Base-by-base conservation (phyloP, 2,113 vertebrate species). In the Lepidiolamprologus cunningtoni region DNA sequence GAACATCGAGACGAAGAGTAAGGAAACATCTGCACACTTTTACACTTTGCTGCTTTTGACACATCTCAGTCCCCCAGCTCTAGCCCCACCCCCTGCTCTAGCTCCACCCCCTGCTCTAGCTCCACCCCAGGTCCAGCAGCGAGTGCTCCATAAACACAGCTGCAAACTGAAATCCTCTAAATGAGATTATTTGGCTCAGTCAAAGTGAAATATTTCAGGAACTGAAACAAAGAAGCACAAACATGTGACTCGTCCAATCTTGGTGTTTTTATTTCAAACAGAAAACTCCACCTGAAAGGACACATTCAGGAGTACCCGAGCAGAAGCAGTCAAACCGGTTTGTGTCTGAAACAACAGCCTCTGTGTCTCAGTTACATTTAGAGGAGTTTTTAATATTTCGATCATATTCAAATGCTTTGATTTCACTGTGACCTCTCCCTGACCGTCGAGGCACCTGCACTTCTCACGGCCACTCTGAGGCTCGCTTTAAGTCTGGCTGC, bases 351-450 rank as follows among this genome's bases (percentile, higher is more conserved):
- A 33, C 58, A 63, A 1, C 58, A 63, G 58, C 28, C 58, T 63
- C 28, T 63, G 16, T 1, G 28, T 63, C 9, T 17, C 58, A 61
- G 14, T 17, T 6, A 31, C 26, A 63, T 33, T 19, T 11, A 63
- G 5, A 61, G 57, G 16, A 19, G 58, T 2, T 63, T 63, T 40
- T 42, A 16, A 9, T 71, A 71, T 23, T 23, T 42, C 7, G 3
- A 16, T 40, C 66, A 16, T 42, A 71, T 71, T 68, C 35, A 68
- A 68, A 71, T 71, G 2, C 61, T 66, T 14, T 68, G 35, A 40
- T 40, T 68, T 40, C 63, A 14, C 35, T 71, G 11, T 14, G 63
- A 68, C 63, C 10, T 35, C 63, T 37, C 10, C 10, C 63, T 68
- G 33, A 68, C 63, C 1, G 61, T 21, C 33, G 8, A 21, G 8